Conservation (phyloP, 2,113 vertebrate species). For the Marmota monax region DNA sequence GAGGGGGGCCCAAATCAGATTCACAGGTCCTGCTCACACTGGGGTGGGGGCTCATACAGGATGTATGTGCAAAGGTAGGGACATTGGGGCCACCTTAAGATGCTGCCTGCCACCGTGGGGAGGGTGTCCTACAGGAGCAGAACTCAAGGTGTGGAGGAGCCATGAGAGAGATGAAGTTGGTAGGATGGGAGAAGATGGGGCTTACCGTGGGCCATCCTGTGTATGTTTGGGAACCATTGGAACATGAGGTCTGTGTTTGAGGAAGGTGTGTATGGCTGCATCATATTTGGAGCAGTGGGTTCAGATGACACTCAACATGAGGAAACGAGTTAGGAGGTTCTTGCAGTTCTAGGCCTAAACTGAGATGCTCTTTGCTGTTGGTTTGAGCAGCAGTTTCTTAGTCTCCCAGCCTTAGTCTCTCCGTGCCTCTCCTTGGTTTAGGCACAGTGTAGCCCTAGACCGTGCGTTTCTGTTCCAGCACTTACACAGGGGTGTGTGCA, state of each 20-base stretch:
- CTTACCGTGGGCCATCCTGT: neutral
- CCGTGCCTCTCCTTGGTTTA: neutral
- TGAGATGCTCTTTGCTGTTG: neutral
- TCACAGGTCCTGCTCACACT: neutral
- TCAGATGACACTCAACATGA: no score
- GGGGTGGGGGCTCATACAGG: neutral
- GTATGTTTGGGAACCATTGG: neutral
- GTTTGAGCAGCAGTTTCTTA: neutral
- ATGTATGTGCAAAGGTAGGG: neutral
- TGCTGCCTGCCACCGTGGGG: neutral
- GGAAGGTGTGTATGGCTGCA: fast-evolving
- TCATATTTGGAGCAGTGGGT: neutral
- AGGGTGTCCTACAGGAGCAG: neutral
- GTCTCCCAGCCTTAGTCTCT: no score
- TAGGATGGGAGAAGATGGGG: neutral
- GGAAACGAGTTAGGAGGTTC: neutral
- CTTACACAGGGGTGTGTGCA: neutral
- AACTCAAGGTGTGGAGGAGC: neutral
- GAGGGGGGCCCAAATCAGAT: no score
- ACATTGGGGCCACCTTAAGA: neutral
- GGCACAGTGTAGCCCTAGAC: no score
- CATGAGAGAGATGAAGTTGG: neutral
- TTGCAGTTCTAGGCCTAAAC: neutral
- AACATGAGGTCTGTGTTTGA: neutral
- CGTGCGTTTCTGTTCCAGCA: fast-evolving